These are phyloP conservation scores for Coendou prehensilis DNA, from an alignment of 2,797 vertebrate species.

Conservation along the genomic window DNA sequence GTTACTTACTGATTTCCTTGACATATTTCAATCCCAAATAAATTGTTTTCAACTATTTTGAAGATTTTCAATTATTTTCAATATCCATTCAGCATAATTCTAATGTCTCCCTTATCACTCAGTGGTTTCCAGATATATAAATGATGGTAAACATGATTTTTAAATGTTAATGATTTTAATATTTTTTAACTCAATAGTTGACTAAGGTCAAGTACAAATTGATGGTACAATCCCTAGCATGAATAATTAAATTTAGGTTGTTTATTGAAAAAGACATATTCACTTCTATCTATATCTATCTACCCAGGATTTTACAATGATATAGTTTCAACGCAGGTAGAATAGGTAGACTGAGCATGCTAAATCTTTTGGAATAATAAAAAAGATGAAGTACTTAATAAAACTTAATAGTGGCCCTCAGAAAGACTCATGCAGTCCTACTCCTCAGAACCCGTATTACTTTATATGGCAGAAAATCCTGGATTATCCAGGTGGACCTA, in stretches of 20 bases:
- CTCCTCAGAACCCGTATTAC: background rate
- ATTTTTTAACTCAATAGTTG: conserved; percentile 10
- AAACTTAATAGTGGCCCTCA: background rate
- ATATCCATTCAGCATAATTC: background rate
- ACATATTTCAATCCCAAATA: conserved; percentile 44
- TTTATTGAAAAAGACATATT: conserved; percentile 48
- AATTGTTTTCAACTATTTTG: conserved; percentile 52
- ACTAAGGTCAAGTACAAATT: conserved; percentile 6
- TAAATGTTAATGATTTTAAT: conserved; percentile 49
- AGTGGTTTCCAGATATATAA: background rate
- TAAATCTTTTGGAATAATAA: background rate
- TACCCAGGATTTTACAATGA: conserved; percentile 30
- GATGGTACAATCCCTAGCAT: background rate
- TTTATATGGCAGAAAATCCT: background rate
- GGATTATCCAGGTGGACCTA: background rate
- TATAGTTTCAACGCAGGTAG: background rate
- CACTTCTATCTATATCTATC: conserved; percentile 37
- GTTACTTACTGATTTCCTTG: background rate
- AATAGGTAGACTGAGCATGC: conserved; percentile 2
- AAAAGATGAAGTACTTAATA: background rate
- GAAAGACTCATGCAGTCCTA: background rate
- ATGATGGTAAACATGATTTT: conserved; percentile 37
- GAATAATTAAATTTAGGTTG: conserved; percentile 49
- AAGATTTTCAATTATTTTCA: conserved; percentile 59
- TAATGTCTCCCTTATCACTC: background rate